Conservation (phyloP, 2,113 vertebrate species). For the Meles meles region DNA sequence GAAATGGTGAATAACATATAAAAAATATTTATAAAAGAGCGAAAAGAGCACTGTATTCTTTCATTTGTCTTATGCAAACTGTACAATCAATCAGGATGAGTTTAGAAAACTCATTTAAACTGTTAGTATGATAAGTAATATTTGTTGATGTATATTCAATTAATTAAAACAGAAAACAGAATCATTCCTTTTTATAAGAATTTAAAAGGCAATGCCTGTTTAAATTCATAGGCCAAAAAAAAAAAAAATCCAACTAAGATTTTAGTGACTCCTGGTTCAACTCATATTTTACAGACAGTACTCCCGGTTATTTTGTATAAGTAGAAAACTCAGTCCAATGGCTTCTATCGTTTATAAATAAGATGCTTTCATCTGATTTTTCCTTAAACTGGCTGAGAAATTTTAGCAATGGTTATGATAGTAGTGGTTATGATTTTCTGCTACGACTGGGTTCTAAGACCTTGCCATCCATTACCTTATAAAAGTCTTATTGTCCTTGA, state of each 20-base stretch:
- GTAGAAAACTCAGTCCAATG: not conserved
- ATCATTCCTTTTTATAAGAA: not conserved
- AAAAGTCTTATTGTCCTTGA: not conserved
- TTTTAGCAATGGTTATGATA: not conserved
- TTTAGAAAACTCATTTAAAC: not conserved
- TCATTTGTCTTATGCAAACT: not conserved
- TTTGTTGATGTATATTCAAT: not conserved
- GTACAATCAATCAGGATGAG: not conserved
- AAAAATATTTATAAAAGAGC: not conserved
- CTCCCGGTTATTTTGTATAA: not conserved
- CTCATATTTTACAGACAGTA: not conserved
- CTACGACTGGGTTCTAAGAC: not conserved
- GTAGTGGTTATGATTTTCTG: not conserved
- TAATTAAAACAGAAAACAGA: not conserved
- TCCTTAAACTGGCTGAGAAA: not conserved
- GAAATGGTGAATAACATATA: not conserved
- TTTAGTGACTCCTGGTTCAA: not conserved
- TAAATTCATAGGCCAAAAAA: not conserved
- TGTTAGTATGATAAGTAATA: not conserved
- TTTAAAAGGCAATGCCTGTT: not conserved
- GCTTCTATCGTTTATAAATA: not conserved
- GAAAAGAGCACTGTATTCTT: not conserved
- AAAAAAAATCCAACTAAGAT: not conserved
- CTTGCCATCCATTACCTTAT: not conserved
- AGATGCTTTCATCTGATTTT: not conserved